Conservation (phyloP, 2,888 invertebrate genomes). For the Brassicogethes aeneus region DNA sequence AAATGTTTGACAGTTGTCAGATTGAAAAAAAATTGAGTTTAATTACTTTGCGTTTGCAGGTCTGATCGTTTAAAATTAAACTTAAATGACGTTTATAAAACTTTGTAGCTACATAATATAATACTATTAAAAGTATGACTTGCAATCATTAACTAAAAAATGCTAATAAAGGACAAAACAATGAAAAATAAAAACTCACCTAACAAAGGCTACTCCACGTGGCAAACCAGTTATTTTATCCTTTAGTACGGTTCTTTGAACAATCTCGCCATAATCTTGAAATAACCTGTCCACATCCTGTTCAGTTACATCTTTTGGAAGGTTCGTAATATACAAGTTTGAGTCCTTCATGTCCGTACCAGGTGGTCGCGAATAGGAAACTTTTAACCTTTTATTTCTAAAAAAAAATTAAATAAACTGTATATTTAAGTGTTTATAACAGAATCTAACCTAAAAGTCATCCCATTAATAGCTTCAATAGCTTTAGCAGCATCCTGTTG, state of each 20-base stretch:
- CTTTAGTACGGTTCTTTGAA: conserved; percentile 83
- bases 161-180: no score
- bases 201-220: conserved; percentile 86
- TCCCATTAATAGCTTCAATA: conserved; percentile 77
- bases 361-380: conserved; percentile 85
- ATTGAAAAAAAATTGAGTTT: no score
- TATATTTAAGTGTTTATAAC: background rate
- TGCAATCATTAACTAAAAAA: no score
- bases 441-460: conserved; percentile 30
- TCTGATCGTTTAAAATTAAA: no score
- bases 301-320: conserved; percentile 79
- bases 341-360: conserved; percentile 90
- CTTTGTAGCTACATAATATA: no score
- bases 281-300: conserved; percentile 78
- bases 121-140: no score
- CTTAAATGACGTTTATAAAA: no score
- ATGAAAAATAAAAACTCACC: no score
- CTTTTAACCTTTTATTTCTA: conserved; percentile 88
- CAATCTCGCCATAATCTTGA: conserved; percentile 80
- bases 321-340: conserved; percentile 87
- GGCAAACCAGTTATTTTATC: conserved; percentile 84
- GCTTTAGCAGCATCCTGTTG: conserved; percentile 81
- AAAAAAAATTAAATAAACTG: conserved; percentile 11
- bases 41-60: no score
- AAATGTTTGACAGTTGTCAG: no score